Base-by-base conservation (phyloP, 2,113 vertebrate species). In the Cyrtonyx montezumae region DNA sequence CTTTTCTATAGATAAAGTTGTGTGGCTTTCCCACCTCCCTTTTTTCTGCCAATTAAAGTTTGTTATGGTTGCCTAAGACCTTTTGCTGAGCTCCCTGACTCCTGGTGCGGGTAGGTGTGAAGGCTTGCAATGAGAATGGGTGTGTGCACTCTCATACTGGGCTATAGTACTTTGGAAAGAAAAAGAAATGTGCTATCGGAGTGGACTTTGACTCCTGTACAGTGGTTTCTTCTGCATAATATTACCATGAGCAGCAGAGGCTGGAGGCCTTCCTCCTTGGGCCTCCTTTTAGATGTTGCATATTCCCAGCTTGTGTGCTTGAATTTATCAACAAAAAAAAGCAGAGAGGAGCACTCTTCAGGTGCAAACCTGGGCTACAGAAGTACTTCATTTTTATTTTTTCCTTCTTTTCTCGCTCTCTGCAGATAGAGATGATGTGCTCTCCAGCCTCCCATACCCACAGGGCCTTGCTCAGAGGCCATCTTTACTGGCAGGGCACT, bases 111-210 rank as follows among this genome's bases (percentile, higher is more conserved):
- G 17, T 34, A 51, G 20, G 5, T 26, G 26, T 6, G 23, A 42
- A 45, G 61, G n/a, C 23, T 51, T 20, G 8, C 17, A 0, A 0
- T 6, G 70, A 58, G 25, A 28, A 32, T 0, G 0, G 28, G 76
- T 20, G 34, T 7, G 2, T 46, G 42, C 1, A 1, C n/a, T 36
- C 36, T 18, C 23, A 2, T 70, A 8, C 37, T 20, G 2, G 32
- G 26, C 22, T 59, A 58, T 71, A 34, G 8, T 4, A 2, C 48
- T 88, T 59, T 13, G 36, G 26, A 48, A 84, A 55, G 65, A 49
- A 53, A 40, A 37, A 15, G 40, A 32, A 78, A 11, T n/a, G 18
- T 49, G 32, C 32, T 55, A 0, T 37, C 13, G 1, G 43, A 11
- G 11, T 15, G 22, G 46, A 14, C 51, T 84, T 87, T 23, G 79